These are phyloP conservation scores for Blomia tropicalis DNA, from an alignment of 2,888 invertebrate species.

Conservation along the genomic window DNA sequence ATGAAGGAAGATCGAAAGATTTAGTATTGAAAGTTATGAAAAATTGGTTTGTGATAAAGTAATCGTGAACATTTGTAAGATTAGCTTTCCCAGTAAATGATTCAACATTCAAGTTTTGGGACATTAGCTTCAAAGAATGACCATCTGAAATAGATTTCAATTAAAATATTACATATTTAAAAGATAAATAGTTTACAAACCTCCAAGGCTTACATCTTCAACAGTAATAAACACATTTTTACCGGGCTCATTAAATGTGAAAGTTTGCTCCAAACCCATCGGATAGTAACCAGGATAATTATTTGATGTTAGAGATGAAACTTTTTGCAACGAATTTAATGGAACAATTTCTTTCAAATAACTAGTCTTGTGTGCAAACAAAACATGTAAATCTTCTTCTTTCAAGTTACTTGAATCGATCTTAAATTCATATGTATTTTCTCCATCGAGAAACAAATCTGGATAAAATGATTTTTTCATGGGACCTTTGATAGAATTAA, in stretches of 20 bases:
- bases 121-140: not conserved
- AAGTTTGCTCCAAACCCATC: not conserved
- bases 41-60: not conserved
- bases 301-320: not conserved
- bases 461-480: not conserved
- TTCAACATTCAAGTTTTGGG: not conserved
- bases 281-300: slow-evolving; percentile 14
- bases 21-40: not conserved
- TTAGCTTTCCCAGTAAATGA: not conserved
- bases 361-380: not conserved
- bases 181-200: not conserved
- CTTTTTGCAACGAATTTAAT: not conserved
- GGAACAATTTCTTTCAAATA: not conserved
- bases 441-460: not conserved
- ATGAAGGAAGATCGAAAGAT: not conserved
- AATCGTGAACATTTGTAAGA: not conserved
- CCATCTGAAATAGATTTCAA: not conserved
- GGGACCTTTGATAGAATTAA: not conserved
- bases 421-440: not conserved
- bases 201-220: not conserved
- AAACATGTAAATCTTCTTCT: not conserved
- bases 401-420: not conserved
- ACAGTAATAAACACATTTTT: not conserved
- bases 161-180: not conserved
- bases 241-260: not conserved